These are phyloP conservation scores for Amphipyra berbera DNA, from an alignment of 2,888 invertebrate species.

Conservation along the genomic window DNA sequence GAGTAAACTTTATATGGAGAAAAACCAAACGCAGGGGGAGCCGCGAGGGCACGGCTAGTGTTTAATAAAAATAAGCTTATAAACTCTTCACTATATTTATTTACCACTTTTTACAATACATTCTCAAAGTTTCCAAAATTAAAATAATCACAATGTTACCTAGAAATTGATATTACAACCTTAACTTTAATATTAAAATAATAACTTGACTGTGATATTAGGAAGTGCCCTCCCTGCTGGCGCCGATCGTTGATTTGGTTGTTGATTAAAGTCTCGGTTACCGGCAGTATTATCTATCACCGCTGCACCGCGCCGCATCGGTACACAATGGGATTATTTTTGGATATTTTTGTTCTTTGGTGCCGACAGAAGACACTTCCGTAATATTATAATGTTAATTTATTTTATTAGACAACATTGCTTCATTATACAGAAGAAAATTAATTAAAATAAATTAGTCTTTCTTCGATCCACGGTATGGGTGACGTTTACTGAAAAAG, in stretches of 20 bases:
- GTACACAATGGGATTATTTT: no score
- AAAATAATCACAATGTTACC: not conserved
- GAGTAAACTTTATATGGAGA: no score
- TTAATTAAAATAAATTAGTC: conserved; percentile 61
- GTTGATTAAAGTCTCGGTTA: no score
- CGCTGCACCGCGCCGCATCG: no score
- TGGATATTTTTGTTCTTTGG: no score
- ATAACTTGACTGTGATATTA: no score
- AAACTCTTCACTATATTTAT: conserved; percentile 32
- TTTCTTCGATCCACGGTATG: conserved; percentile 77
- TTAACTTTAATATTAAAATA: conserved; percentile 5
- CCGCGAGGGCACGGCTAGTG: no score
- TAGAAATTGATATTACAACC: conserved; percentile 20
- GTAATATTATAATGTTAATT: conserved; percentile 5
- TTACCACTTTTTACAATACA: conserved; percentile 32
- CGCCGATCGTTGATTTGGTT: no score
- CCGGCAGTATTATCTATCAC: no score
- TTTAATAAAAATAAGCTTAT: conserved; percentile 2
- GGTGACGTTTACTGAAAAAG: conserved; percentile 86
- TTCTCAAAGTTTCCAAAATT: conserved; percentile 12
- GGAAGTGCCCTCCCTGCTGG: no score
- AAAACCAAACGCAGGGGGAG: no score
- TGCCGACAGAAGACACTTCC: not conserved
- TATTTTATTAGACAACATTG: conserved; percentile 11
- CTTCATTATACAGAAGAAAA: conserved; percentile 3